Base-by-base conservation (phyloP, 2,797 vertebrate species). In the Mus caroli region DNA sequence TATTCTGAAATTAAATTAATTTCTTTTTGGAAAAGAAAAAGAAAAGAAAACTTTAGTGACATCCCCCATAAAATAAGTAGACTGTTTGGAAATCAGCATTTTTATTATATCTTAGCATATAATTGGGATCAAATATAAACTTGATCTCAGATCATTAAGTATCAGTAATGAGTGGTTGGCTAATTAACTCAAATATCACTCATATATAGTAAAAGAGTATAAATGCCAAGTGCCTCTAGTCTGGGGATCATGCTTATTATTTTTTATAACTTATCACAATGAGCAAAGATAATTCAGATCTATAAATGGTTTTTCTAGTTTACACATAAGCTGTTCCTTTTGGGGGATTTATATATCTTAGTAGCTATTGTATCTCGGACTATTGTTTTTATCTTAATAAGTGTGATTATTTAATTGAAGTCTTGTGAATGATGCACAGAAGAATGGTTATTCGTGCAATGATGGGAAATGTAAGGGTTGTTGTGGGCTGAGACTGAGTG, bases 11-110 rank as follows among this genome's bases (percentile, higher is more conserved):
- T 77, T 71, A 90, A 52, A 94, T n/a, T n/a, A n/a, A n/a, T 31
- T 15, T 43, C 43, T 28, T 64, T 31, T 69, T n/a, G 34, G 67
- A 19, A 8, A 24, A 22, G 14, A 22, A 84, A 91, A 79, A 84
- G 78, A 11, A 77, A 92, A 73, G 37, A 86, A 90, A 89, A 60
- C 34, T 87, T 56, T 92, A 12, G 3, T 60, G 43, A 76, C 4
- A 37, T 95, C 22, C 19, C 78, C 86, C 26, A 58, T 58, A 86
- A 92, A 88, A 77, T 75, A 89, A 83, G 24, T 83, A 88, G 34
- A n/a, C n/a, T 79, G 3, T 31, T 60, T 58, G 56, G 28, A 90
- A 94, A 93, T 62, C 91, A 50, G 4, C 31, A 94, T 79, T 94
- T 91, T 11, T 94, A 34, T 69, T 94, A 34, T 69, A 71, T 80